Base-by-base conservation (phyloP, 2,888 invertebrate species). In the Lasioglossum vierecki region DNA sequence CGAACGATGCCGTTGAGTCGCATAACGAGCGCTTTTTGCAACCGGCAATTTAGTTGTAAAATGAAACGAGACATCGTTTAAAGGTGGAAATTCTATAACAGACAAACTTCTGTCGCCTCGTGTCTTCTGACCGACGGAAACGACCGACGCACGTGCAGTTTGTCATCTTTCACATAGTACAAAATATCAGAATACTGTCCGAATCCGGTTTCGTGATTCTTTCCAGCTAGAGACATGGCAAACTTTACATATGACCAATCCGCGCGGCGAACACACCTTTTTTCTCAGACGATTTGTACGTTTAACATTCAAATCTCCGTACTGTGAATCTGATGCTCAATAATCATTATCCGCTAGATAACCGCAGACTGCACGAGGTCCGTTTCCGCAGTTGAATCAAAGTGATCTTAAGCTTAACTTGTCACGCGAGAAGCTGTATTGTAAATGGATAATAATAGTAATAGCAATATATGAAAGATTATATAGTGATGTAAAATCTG, bases 251-350 rank as follows among this genome's bases (percentile, higher is more conserved):
- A 76, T 35, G 22, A 78, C 78, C 68, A 53, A 78, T 76, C 75
- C 73, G 68, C 83, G 68, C 80, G 39, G 80, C 13, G 15, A 8
- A 18, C 22, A 18, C 35, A 8, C 66, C 18, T 35, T 35, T 15
- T 75, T 44, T 60, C 71, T 30, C 49, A 39, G 46, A 30, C 57
- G 49, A 72, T 70, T 68, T 81, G 74, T 70, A 78, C n/a, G 41
- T 66, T 76, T 46, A 26, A 49, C 18, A n/a, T 74, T 60, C n/a
- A 79, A 80, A 76, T 80, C 77, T 76, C 76, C 72, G 49, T 76
- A 60, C 41, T 68, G n/a, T 22, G 39, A 76, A 86, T 77, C 80
- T 66, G 49, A 84, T 75, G 86, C 79, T 86, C 82, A 86, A 85
- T 79, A 63, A 70, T 63, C 63, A 63, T 70, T 35, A 35, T 30